Evolutionary conservation across 1,140 invertebrate species (phyloP).

Genomic region (Drosophila bipectinata): DNA sequence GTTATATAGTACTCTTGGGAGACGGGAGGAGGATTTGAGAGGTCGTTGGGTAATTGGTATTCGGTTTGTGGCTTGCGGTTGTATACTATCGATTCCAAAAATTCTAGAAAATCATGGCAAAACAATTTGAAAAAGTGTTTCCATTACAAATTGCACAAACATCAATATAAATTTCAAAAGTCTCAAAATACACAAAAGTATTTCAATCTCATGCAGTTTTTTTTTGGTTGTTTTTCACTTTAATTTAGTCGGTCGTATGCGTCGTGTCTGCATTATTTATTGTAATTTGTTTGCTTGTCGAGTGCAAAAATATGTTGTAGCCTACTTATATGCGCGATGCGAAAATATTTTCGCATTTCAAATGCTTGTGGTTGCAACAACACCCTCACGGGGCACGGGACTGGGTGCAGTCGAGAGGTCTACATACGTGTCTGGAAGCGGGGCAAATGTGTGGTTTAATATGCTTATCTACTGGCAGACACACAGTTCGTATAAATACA

Average conservation of each 20-base stretch:
- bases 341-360: conserved; percentile 46
- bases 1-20: not conserved
- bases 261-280: conserved; percentile 14
- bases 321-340: conserved; percentile 50
- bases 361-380: conserved; percentile 34
- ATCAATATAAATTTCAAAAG: conserved; percentile 48
- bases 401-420: conserved; percentile 14
- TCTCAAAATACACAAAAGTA: conserved; percentile 50
- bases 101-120: conserved; percentile 57
- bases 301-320: conserved; percentile 44
- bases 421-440: not conserved
- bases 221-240: conserved; percentile 3
- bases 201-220: conserved; percentile 27
- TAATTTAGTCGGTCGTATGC: not conserved
- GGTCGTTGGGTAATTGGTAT: conserved; percentile 1
- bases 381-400: conserved; percentile 12
- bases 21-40: not conserved
- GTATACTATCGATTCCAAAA: conserved; percentile 54
- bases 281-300: conserved; percentile 31
- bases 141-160: conserved; percentile 45
- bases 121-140: conserved; percentile 53
- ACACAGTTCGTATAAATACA: not conserved
- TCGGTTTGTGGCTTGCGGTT: conserved; percentile 33
- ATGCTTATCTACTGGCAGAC: not conserved
- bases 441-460: conserved; percentile 18